Base-by-base conservation (phyloP, 2,113 vertebrate species). In the Tinamus guttatus region DNA sequence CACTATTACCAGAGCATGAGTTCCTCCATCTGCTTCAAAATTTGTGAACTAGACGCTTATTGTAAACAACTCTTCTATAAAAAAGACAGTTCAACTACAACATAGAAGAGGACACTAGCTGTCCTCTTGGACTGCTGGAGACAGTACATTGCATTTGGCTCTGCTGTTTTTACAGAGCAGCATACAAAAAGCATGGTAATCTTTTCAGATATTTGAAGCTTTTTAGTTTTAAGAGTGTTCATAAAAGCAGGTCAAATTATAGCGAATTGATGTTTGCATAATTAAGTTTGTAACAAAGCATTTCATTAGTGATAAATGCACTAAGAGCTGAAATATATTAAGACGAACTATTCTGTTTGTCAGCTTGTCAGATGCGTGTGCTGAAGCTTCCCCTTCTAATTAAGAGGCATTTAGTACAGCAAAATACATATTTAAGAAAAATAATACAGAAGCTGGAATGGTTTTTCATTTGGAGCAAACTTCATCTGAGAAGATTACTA, bases 21-120 rank as follows among this genome's bases (percentile, higher is more conserved):
- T 77, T 85, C 65, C 70, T 97, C 90, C 59, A 80, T 69, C 89
- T 94, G 83, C 79, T 93, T 94, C 82, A 91, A 90, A 93, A 52
- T 65, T 76, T 90, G 70, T 65, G 63, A 94, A 95, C 54, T 80
- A 71, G 45, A 68, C 67, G 64, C 82, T 96, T 34, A 76, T 82
- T 92, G 91, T 87, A 95, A 95, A 96, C 68, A 95, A 88, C 8
- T 51, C 56, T 95, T 97, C 68, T 97, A 90, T 45, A 94, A 94
- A 95, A 96, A 97, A 59, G 73, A 95, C 84, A 95, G 49, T 68
- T 90, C 43, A 78, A 93, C 94, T 96, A 98, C 54, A 96, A 97
- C 97, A 96, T 88, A 68, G 27, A 38, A 86, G 76, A 86, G 92
- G 76, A 68, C 81, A 77, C 75, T 69, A 89, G 82, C 71, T 49